Percentiles rank a stretch among this genome's conserved stretches.
phyloP scores from a whole-genome alignment of 2,888 invertebrate species.

The Alsophila aescularia region DNA sequence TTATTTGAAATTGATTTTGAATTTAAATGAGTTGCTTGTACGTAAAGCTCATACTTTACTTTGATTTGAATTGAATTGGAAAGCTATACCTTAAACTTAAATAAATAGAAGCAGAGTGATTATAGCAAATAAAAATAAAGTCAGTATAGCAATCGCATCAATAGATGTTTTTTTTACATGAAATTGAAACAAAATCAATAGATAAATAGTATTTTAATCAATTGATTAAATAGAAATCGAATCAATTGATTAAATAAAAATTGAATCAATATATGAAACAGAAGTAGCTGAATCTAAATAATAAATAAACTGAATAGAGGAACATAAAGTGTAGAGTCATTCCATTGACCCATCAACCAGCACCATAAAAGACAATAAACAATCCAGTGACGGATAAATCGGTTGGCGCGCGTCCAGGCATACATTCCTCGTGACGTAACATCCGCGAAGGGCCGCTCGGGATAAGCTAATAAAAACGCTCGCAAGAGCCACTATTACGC shows the following conservation, averaged over 20 bases:
- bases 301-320: slow-evolving; percentile 37
- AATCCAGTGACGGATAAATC: slow-evolving; percentile 76
- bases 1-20: neutral
- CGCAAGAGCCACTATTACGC: slow-evolving; percentile 75
- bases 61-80: slow-evolving; percentile 6
- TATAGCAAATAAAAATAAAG: slow-evolving; percentile 1
- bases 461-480: slow-evolving; percentile 76
- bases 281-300: neutral
- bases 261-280: neutral
- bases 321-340: slow-evolving; percentile 50
- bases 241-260: slow-evolving; percentile 8
- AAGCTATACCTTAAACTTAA: neutral
- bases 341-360: slow-evolving; percentile 69
- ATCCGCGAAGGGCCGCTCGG: slow-evolving; percentile 77
- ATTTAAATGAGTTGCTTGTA: neutral
- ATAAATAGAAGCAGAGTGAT: neutral
- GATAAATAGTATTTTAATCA: neutral
- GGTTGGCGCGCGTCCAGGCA: slow-evolving; percentile 75
- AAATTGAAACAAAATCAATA: neutral
- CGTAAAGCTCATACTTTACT: neutral
- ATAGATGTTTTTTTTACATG: no score
- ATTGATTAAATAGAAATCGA: neutral
- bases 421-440: slow-evolving; percentile 79
- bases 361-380: slow-evolving; percentile 82
- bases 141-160: neutral